Percentiles rank a stretch among this genome's conserved stretches.
Conservation (phyloP, 2,113 vertebrate species). For the Platichthys flesus region DNA sequence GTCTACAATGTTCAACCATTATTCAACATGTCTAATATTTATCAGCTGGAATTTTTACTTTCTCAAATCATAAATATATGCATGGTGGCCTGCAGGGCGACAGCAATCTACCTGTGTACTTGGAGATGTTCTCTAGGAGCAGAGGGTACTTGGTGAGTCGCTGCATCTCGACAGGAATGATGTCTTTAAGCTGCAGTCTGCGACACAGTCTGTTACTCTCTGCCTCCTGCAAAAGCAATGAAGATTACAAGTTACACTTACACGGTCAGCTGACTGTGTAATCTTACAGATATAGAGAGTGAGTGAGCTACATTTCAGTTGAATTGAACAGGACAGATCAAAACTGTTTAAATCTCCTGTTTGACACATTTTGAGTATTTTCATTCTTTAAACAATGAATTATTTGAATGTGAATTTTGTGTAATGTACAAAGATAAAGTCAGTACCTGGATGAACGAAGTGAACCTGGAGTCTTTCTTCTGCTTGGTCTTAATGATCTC, state of each 20-base stretch:
- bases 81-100: background rate
- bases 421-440: too few relatives aligned
- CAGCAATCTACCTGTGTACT: slow-evolving; percentile 89
- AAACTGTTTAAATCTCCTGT: background rate
- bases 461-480: slow-evolving; percentile 97
- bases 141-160: slow-evolving; percentile 98
- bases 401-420: background rate
- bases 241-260: slow-evolving; percentile 12
- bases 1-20: background rate
- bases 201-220: slow-evolving; percentile 96
- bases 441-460: slow-evolving; percentile 91
- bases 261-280: background rate
- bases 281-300: background rate
- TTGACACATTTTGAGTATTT: background rate
- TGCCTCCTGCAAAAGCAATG: slow-evolving; percentile 87
- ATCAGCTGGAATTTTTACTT: background rate
- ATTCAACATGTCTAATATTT: background rate
- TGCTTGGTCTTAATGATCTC: slow-evolving; percentile 97
- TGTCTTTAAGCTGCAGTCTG: slow-evolving; percentile 96
- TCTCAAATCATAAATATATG: background rate
- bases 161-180: slow-evolving; percentile 97
- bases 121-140: slow-evolving; percentile 95
- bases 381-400: background rate
- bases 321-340: background rate
- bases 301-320: background rate